Base-by-base conservation (phyloP, 2,113 vertebrate genomes). In the Cettia cetti region DNA sequence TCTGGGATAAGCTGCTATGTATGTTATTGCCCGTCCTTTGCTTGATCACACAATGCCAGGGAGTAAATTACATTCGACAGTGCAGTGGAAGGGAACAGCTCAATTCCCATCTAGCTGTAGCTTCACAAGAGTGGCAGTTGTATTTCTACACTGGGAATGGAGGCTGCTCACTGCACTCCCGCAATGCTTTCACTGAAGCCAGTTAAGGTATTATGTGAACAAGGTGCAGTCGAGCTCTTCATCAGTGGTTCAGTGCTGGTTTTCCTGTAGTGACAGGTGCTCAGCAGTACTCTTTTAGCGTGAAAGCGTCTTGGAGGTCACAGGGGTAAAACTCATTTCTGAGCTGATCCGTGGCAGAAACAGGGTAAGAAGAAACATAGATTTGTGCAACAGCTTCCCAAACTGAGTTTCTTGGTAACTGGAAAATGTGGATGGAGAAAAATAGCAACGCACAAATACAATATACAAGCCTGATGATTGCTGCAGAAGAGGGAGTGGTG, bases 21-120 rank as follows among this genome's bases (percentile, higher is more conserved):
- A 53, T 94, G 89, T 95, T 96, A 79, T 93, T 96, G 94, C 89
- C 90, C 19, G 5, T 96, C 84, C 72, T 96, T 82, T 95, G 57
- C 89, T 91, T 94, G 90, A 93, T 94, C 92, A 93, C 95, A 93
- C 82, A 92, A 83, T 88, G 96, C 86, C 83, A 95, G 71, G 64
- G 40, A 97, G 47, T 89, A 96, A 96, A 97, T 96, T 95, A 84
- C 60, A 84, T 96, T 91, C 8, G 82, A 95, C 96, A 95, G 72
- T 71, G 88, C 60, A 80, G 60, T 86, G 64, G 91, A 93, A 96
- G 63, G 77, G 82, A 95, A 96, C 89, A 95, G 77, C 90, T 95
- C 83, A 92, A 84, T 96, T 90, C 72, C 82, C 53, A 61, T 84
- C 66, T 64, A 85, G 83, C 88, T 78, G 81, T 37, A 78, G 65